Base-by-base conservation (phyloP, 2,888 invertebrate species). In the Ophraella communa region DNA sequence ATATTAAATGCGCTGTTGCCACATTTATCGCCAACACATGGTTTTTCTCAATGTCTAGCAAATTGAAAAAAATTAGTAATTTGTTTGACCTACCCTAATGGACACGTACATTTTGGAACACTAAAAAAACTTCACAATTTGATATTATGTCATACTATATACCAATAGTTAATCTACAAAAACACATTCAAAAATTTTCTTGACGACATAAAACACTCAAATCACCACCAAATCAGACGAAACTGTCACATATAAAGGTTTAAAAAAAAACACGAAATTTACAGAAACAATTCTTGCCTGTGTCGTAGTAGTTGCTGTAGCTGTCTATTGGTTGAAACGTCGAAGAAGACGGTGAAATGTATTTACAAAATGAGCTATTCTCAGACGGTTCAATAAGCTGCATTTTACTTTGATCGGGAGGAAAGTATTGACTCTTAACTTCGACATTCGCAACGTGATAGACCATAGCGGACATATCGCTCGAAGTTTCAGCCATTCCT, bases 311-410 rank as follows among this genome's bases (percentile, higher is more conserved):
- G 21, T 20, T 44, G 17, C 27, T 51, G 27, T 44, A 44, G 56
- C 21, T 45, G 5, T 45, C 45, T 20, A 42, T 42, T 1, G 39
- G 24, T 14, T 30, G 24, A 54, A 35, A 54, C 14, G 39, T 42
- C 10, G 59, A 30, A 35, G 61, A 42, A 35, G 69, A 62, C 45
- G 75, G 70, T 21, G 76, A 69, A 56, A 73, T 69, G 60, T 80
- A 81, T 75, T 77, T 78, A 62, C 78, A 78, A 72, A 82, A 81
- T 1, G 81, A 80, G 69, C 82, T 82, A 62, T 80, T 80, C 68
- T 78, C 79, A 0, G 79, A 80, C 56, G 76, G 76, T 39, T 70
- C 67, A 30, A 74, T 62, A 5, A 65, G 63, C 24, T 70, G 68
- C 27, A 71, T 35, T 64, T 69, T 69, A 18, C 67, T 65, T 61